Evolutionary conservation across 2,888 invertebrate genomes (phyloP).

Genomic region (Leptarthrus brevirostris): DNA sequence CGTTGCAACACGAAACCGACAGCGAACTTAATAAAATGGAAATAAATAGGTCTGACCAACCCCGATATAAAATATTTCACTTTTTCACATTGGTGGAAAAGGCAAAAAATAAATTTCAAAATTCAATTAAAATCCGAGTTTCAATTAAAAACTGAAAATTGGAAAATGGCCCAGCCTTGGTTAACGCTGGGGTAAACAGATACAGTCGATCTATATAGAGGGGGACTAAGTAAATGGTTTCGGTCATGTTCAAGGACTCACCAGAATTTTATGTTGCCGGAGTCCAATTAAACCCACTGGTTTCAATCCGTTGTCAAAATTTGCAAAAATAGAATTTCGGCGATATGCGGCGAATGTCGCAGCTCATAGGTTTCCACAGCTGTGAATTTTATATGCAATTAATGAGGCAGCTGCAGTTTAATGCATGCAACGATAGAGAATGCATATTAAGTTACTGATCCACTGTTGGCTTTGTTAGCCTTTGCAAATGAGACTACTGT

Average conservation of each 20-base stretch:
- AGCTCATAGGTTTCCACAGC: background rate
- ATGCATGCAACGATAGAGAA: background rate
- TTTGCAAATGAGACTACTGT: too few relatives aligned
- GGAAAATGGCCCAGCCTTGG: conserved; percentile 23
- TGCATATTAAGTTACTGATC: background rate
- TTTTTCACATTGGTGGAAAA: conserved; percentile 3
- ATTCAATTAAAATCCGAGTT: conserved; percentile 43
- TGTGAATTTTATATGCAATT: background rate
- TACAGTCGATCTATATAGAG: background rate
- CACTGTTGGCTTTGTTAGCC: background rate
- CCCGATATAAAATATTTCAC: background rate
- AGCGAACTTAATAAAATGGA: background rate
- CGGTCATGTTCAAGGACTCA: background rate
- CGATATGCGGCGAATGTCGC: background rate
- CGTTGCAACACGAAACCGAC: background rate
- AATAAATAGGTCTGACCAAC: background rate
- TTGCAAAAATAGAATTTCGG: background rate
- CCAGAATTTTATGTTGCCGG: conserved; percentile 2
- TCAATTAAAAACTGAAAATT: conserved; percentile 45
- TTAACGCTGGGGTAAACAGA: conserved; percentile 34
- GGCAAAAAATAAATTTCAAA: conserved; percentile 37
- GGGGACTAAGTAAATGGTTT: conserved; percentile 1
- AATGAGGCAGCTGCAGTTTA: conserved; percentile 1
- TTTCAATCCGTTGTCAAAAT: background rate
- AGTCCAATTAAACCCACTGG: conserved; percentile 14